Conservation (phyloP, 2,797 vertebrate species). For the Oreochromis grahami region DNA sequence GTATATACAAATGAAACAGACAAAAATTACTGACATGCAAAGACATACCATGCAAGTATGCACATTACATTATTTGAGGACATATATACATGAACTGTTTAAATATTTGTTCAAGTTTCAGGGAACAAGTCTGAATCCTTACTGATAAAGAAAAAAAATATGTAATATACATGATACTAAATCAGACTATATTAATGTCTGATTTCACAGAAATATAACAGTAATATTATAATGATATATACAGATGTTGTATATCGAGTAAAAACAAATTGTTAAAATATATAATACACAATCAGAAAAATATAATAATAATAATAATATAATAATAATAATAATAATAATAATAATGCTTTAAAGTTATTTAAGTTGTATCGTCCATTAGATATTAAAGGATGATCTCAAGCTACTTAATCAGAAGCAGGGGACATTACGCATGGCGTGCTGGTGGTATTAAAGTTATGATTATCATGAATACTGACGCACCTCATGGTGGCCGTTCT, state of each 20-base stretch:
- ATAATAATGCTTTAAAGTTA: background rate
- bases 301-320: background rate
- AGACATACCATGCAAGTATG: background rate
- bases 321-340: too few species aligned
- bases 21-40: background rate
- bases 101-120: fast-evolving
- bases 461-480: background rate
- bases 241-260: background rate
- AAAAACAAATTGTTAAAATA: background rate
- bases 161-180: background rate
- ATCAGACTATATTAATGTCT: background rate
- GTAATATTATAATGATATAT: background rate
- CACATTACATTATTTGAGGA: background rate
- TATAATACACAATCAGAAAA: background rate
- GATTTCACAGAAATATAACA: background rate
- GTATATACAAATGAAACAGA: background rate
- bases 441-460: background rate
- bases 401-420: background rate
- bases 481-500: background rate
- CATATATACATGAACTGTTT: background rate
- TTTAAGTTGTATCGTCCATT: background rate
- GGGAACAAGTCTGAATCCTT: background rate
- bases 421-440: background rate
- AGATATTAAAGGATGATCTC: background rate
- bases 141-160: background rate